phyloP scores from a whole-genome alignment of 2,797 vertebrate genomes.

The Scarus forsteni region DNA sequence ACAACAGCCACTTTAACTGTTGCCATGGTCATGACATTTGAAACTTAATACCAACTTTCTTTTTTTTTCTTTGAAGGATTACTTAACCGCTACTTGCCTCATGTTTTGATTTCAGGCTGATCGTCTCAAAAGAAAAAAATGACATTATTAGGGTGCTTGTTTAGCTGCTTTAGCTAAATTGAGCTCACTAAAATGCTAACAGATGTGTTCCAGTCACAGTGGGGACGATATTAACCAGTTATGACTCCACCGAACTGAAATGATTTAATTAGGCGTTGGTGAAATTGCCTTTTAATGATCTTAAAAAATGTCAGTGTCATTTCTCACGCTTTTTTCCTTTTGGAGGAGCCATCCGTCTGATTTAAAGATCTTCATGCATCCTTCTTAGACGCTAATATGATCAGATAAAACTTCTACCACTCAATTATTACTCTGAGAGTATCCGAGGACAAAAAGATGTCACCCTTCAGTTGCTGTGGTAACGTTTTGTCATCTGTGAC shows the following conservation, averaged over 20 bases:
- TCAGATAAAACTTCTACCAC: not conserved
- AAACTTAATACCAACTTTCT: too few species aligned
- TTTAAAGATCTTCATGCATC: conserved; percentile 3
- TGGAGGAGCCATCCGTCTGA: not conserved
- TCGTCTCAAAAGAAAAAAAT: not conserved
- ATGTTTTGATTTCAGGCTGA: not conserved
- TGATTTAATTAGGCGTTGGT: not conserved
- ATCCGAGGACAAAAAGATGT: not conserved
- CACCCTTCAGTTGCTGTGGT: conserved; percentile 4
- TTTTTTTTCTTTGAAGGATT: too few species aligned
- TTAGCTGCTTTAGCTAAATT: not conserved
- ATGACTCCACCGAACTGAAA: not conserved
- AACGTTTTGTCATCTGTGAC: conserved; percentile 27
- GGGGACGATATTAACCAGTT: not conserved
- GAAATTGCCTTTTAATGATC: not conserved
- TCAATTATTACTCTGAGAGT: not conserved
- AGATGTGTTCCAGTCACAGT: not conserved
- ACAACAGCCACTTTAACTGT: too few species aligned
- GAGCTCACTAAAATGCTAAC: not conserved
- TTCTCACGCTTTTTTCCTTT: not conserved
- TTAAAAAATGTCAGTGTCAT: not conserved
- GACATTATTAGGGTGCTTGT: not conserved
- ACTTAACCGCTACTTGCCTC: not conserved
- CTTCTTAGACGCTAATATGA: not conserved
- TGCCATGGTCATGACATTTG: too few species aligned